phyloP scores from a whole-genome alignment of 2,113 vertebrate species.

The Trochalopteron elliotii region DNA sequence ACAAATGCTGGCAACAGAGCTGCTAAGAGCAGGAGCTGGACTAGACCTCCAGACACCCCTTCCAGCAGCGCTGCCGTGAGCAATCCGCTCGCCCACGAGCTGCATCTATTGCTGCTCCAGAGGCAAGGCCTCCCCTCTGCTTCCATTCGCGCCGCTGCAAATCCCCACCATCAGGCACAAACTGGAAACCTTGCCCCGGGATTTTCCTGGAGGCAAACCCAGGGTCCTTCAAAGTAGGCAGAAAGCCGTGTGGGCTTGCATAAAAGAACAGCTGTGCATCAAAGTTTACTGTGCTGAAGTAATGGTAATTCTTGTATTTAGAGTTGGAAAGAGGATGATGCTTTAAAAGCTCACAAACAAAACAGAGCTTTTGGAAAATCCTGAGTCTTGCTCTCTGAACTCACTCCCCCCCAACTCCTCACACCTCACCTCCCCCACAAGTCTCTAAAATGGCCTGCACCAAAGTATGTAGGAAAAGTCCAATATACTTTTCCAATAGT shows the following conservation, averaged over 20 bases:
- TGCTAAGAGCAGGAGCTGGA: background rate
- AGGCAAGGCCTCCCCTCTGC: background rate
- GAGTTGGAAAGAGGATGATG: background rate
- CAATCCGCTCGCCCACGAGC: accelerated
- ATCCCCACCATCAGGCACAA: background rate
- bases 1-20: background rate
- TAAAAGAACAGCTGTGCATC: background rate
- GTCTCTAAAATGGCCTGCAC: background rate
- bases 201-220: background rate
- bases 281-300: background rate
- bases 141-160: background rate
- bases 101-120: accelerated
- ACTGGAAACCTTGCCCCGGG: background rate
- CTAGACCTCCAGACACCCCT: background rate
- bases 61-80: background rate
- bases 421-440: accelerated
- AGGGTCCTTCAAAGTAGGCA: background rate
- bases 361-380: background rate
- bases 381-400: background rate
- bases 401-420: background rate
- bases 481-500: background rate
- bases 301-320: background rate
- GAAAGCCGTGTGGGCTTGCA: background rate
- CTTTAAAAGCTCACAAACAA: background rate
- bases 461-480: background rate